Evolutionary conservation across 64 coral and sea anemone genomes (phyloP), one percentile per base, ranked within the genome.

Genomic region (Stichodactyla helianthus): DNA sequence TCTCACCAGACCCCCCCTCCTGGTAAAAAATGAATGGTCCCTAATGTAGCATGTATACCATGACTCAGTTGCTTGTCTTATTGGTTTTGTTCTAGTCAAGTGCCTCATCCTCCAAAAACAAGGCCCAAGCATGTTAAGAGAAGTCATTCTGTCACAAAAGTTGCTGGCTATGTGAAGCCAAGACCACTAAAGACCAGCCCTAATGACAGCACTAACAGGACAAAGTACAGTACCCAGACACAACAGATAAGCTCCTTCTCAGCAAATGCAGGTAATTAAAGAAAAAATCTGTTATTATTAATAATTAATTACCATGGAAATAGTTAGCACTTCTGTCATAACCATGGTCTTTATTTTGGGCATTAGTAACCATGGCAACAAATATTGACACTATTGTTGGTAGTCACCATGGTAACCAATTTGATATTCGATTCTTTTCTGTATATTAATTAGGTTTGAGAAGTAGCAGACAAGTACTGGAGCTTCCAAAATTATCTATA

Each of bases 401-500:
- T 15, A 58, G 8, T 58, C 55, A 9, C 55, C 63, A 68, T 68
- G 19, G 63, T 22, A 68, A 68, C 63, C n/a, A 9, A 68, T 19
- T 60, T 60, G 59, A 68, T 68, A 22, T 20, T n/a, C 9, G 10
- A 11, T 58, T 15, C 55, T 58, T 68, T 68, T 22, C 9, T n/a
- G 19, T 68, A 2, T 10, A 59, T 14, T 68, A n/a, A 7, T n/a
- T 68, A 68, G 63, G 63, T 20, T 26, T 68, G 18, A 7, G 19
- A 68, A 68, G 63, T 68, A 7, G 7, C 10, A 68, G 63, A 20
- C 63, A n/a, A 84, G 15, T 11, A 56, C 14, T 57, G 15, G 89
- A 50, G 14, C 77, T 91, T 22, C 89, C 89, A 59, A 70, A 77
- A 19, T 71, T 91, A 26, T 79, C 76, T 54, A 70, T 91, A 14